phyloP scores from a whole-genome alignment of 2,888 invertebrate genomes.

The Drosophila mimica region DNA sequence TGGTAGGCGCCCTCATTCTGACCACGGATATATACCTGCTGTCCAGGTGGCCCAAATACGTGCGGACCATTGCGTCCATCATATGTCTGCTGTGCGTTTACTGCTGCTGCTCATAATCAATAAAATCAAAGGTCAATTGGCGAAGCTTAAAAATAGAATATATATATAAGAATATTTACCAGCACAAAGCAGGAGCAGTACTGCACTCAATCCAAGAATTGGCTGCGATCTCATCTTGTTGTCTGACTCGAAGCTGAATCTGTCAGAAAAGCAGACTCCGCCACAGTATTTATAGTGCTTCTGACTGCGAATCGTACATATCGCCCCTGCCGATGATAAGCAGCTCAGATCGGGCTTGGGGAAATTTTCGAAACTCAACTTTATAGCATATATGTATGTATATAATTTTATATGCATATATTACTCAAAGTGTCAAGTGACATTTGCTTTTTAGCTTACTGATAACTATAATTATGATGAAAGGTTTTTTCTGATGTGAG shows the following conservation, averaged over 20 bases:
- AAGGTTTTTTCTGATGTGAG: not conserved
- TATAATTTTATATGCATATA: not conserved
- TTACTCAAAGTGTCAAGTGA: conserved; percentile 8
- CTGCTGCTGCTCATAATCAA: conserved; percentile 11
- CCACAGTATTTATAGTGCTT: conserved; percentile 40
- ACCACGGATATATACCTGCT: conserved; percentile 63
- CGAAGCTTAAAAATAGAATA: not conserved
- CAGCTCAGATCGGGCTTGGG: conserved; percentile 39
- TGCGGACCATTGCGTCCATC: conserved; percentile 62
- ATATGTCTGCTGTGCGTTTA: conserved; percentile 48
- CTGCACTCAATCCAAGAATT: conserved; percentile 33
- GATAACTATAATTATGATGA: conserved; percentile 25
- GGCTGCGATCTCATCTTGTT: conserved; percentile 35
- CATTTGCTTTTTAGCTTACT: conserved; percentile 2
- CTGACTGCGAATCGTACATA: not conserved
- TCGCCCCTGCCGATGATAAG: not conserved
- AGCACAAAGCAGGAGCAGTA: conserved; percentile 33
- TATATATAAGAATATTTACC: conserved; percentile 21
- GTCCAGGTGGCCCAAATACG: conserved; percentile 48
- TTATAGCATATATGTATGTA: not conserved
- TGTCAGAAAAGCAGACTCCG: conserved; percentile 6
- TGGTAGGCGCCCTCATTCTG: conserved; percentile 58
- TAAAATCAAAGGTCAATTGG: not conserved
- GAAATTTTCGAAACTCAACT: conserved; percentile 3
- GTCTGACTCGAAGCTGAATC: conserved; percentile 12